These are phyloP conservation scores for human (Homo sapiens) DNA, from an alignment of 2,113 vertebrate species.

Conservation along the genomic window DNA sequence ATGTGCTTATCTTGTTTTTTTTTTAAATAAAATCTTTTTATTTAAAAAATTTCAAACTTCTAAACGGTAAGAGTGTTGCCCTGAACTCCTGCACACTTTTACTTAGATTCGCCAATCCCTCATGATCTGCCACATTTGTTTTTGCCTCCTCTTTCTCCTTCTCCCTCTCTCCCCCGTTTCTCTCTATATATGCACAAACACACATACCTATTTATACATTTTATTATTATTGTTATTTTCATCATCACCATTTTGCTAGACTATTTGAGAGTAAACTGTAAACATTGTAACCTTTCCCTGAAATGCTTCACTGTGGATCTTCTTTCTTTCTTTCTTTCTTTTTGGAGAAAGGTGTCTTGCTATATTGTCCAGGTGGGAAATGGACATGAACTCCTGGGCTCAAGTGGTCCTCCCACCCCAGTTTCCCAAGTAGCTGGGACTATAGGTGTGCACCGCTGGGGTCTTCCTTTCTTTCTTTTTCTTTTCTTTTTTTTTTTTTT, in stretches of 20 bases:
- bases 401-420: too few relatives aligned
- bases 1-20: background rate
- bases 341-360: too few relatives aligned
- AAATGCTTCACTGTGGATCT: background rate
- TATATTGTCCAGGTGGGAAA: too few relatives aligned
- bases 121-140: background rate
- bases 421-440: too few relatives aligned
- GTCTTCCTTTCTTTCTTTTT: too few relatives aligned
- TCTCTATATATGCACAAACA: background rate
- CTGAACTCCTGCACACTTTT: background rate
- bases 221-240: background rate
- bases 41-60: background rate
- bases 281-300: background rate
- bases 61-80: background rate
- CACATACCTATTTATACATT: background rate
- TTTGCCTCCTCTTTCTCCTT: background rate
- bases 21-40: background rate
- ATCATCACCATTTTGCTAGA: background rate
- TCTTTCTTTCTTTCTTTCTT: too few relatives aligned
- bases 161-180: background rate
- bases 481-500: too few relatives aligned
- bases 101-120: background rate
- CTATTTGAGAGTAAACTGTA: background rate
- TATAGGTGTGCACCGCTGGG: too few relatives aligned
- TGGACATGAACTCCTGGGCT: too few relatives aligned